These are phyloP conservation scores for Cosmopolites sordidus DNA, from an alignment of 2,888 invertebrate genomes.

Conservation along the genomic window DNA sequence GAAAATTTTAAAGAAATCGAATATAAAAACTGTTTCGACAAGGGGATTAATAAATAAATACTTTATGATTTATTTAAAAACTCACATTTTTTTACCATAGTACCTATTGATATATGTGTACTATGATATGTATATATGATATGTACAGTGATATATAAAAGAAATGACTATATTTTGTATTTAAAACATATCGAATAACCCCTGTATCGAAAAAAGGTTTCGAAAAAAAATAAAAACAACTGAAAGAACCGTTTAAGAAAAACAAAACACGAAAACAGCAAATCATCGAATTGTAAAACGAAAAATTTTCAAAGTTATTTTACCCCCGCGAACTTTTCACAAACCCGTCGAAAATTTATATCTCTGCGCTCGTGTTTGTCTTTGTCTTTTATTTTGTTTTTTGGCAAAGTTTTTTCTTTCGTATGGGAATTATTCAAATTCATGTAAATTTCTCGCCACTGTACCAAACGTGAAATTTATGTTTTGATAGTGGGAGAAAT, in stretches of 20 bases:
- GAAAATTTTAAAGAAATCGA: no score
- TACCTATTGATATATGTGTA: no score
- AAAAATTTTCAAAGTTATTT: conserved; percentile 25
- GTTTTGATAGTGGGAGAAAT: conserved; percentile 14
- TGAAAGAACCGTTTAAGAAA: conserved; percentile 23
- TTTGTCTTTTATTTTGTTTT: conserved; percentile 28
- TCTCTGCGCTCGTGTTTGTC: conserved; percentile 23
- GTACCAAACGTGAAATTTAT: conserved; percentile 8
- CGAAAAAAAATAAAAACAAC: conserved; percentile 17
- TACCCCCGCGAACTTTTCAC: conserved; percentile 22
- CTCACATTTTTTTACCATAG: no score
- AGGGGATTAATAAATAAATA: no score
- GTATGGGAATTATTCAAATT: conserved; percentile 26
- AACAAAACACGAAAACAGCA: conserved; percentile 25
- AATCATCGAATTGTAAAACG: conserved; percentile 22
- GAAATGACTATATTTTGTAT: no score
- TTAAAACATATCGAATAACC: no score
- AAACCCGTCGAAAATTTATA: conserved; percentile 25
- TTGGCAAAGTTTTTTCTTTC: conserved; percentile 21
- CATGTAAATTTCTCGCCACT: conserved; percentile 22
- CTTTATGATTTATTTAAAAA: no score
- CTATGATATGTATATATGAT: no score
- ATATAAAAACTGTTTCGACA: no score
- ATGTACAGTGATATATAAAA: no score
- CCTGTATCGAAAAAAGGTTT: no score